Base-by-base conservation (phyloP, 2,113 vertebrate genomes). In the Tupaia tana region DNA sequence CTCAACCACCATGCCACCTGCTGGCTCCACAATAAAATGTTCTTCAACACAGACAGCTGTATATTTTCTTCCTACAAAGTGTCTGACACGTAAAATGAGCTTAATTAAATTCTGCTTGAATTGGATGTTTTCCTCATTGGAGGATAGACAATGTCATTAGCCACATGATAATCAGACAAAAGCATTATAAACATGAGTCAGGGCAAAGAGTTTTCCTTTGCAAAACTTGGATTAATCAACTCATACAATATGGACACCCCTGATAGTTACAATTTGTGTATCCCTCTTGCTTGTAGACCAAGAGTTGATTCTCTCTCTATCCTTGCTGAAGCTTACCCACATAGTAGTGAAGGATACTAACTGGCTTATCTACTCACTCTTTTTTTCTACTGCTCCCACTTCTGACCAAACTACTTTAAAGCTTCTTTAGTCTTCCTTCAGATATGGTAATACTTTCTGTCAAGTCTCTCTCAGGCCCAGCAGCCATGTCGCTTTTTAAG, bases 51-150 rank as follows among this genome's bases (percentile, higher is more conserved):
- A 87, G 12, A 66, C 24, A 43, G 24, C 9, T 31, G 18, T 19
- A 14, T 5, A 31, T 69, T 64, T 89, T 25, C 52, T 69, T 90
- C 52, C 79, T 74, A 86, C 12, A 56, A 85, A 93, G 79, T 82
- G 52, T 9, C 31, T 83, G 58, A 93, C 16, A 90, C n/a, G 95
- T 75, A 52, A 15, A 63, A 67, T 89, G 56, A 78, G 8, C 6
- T 69, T 87, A 79, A 67, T 91, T 93, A 94, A 95, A 88, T 89
- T 89, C 69, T 66, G 34, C 43, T 25, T 43, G 34, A 86, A 16
- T 71, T 56, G 4, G 43, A 67, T 77, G 9, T 67, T 77, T 77
- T 43, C 31, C 84, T 91, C 80, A 22, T 22, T 80, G 67, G 89
- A 86, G 82, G 25, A 87, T 10, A 58, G 56, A 69, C 18, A 54